These are phyloP conservation scores for Zonotrichia albicollis DNA, from an alignment of 2,797 vertebrate genomes.

Conservation along the genomic window DNA sequence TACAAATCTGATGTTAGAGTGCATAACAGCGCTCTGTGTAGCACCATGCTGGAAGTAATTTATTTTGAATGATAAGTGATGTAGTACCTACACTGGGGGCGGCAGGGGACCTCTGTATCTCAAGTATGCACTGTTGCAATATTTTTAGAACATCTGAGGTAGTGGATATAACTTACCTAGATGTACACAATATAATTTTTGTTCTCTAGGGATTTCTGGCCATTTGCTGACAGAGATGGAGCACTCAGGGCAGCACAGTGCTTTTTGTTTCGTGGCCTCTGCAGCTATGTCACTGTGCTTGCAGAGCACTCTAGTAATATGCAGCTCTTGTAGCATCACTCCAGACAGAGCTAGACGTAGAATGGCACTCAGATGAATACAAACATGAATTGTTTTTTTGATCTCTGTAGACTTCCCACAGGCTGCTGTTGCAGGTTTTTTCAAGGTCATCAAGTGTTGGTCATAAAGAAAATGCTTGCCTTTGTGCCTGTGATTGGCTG, in stretches of 20 bases:
- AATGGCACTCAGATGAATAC: not conserved
- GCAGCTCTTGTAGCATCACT: not conserved
- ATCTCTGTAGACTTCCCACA: not conserved
- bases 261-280: not conserved
- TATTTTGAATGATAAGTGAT: not conserved
- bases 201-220: not conserved
- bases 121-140: not conserved
- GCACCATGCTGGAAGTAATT: not conserved
- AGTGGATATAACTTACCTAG: not conserved
- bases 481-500: not conserved
- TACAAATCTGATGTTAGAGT: not conserved
- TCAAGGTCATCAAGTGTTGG: not conserved
- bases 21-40: not conserved
- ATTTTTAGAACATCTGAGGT: not conserved
- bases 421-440: not conserved
- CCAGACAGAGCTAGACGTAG: not conserved
- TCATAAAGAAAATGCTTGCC: not conserved
- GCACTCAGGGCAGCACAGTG: not conserved
- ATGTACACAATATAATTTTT: not conserved
- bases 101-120: too few relatives aligned
- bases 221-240: not conserved
- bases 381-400: conserved; percentile 28
- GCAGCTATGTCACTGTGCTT: not conserved
- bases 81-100: not conserved
- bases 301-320: not conserved